phyloP scores from a whole-genome alignment of 2,113 vertebrate species.

The Brachypodius melanocephalos region DNA sequence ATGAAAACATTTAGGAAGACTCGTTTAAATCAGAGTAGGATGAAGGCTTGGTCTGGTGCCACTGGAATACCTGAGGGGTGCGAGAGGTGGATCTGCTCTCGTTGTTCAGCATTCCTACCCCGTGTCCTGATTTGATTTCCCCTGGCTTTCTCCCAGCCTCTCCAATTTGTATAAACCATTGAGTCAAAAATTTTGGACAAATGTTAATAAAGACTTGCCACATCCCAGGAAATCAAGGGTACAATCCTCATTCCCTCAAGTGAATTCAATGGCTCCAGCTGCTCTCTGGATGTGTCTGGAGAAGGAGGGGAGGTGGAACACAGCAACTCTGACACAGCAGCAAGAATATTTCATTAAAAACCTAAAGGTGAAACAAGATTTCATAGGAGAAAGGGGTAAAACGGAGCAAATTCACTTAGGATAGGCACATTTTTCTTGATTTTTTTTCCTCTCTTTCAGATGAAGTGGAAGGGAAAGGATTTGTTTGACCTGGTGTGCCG shows the following conservation, averaged over 20 bases:
- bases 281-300: not conserved
- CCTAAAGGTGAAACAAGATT: not conserved
- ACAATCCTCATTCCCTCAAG: not conserved
- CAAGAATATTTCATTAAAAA: not conserved
- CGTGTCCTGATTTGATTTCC: not conserved
- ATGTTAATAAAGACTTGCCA: not conserved
- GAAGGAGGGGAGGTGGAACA: not conserved
- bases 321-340: not conserved
- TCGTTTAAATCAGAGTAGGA: not conserved
- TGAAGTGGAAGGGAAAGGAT: slow-evolving; percentile 94
- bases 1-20: not conserved
- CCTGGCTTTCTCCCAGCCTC: not conserved
- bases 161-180: not conserved
- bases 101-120: not conserved
- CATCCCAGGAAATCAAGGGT: not conserved
- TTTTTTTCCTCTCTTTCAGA: slow-evolving; percentile 63
- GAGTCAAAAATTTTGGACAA: not conserved
- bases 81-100: not conserved
- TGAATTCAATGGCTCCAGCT: not conserved
- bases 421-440: not conserved
- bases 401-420: not conserved
- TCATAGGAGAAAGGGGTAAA: not conserved
- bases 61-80: not conserved
- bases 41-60: not conserved
- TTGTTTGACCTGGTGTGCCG: slow-evolving; percentile 90